Evolutionary conservation across 1,140 invertebrate genomes (phyloP), one percentile per base, ranked within the genome.

Genomic region (Rhyacophila brunnea): DNA sequence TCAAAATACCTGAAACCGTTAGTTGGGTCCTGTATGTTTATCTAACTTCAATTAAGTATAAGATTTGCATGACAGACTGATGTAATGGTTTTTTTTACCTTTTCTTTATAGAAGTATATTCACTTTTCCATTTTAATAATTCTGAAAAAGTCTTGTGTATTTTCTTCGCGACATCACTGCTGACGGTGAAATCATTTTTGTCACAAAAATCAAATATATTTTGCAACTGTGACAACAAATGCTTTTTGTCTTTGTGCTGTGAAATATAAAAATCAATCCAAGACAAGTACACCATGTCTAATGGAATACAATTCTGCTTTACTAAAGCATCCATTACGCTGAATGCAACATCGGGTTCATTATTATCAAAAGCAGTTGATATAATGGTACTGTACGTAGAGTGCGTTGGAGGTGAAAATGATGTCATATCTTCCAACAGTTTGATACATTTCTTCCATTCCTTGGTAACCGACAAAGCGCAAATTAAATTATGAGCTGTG

Each of bases 381-480:
- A 83, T 74, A 10, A 87, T 36, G 15, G 59, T 67, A 67, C 71
- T 81, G 61, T 81, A 83, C 1, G 71, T 62, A 6, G 51, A 52
- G 17, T 69, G 64, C 58, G 61, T 67, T 1, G 75, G 73, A 7
- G 9, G 67, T 23, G 62, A 47, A 17, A 71, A 75, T 40, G 81
- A 34, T 67, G 81, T 75, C 54, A 85, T 75, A 64, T 81, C 81
- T 46, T 86, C 71, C 7, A 89, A 73, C 20, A 90, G 62, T 62
- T 82, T 73, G 1, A 83, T 38, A 51, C 80, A 77, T 55, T 85
- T 78, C 63, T 79, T 75, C 86, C 87, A 89, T 50, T 81, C 66
- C 52, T 70, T 67, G 10, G 89, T 87, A 32, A 81, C 66, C 62
- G 83, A 84, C 2, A 91, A 67, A 1, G 79, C 85, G 48, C 68